Evolutionary conservation across 2,888 invertebrate species (phyloP).

Genomic region (Folsomia manolachei): DNA sequence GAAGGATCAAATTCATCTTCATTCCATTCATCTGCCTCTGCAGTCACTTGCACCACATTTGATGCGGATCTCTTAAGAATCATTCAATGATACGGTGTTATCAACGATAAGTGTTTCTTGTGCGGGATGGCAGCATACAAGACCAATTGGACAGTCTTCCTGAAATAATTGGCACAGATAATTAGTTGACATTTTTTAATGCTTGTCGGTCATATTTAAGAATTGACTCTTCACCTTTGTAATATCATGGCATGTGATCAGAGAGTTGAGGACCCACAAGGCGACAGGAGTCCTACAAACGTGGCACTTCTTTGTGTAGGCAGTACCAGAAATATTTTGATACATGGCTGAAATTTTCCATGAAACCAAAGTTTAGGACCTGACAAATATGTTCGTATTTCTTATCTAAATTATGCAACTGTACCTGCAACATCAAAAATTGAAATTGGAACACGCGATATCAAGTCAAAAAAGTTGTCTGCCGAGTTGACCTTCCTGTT

Average conservation of each 20-base stretch:
- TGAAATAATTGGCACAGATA: slow-evolving; percentile 17
- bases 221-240: slow-evolving; percentile 31
- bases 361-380: no score
- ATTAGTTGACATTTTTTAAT: not conserved
- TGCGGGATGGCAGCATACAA: slow-evolving; percentile 32
- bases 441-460: not conserved
- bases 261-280: slow-evolving; percentile 36
- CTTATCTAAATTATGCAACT: not conserved
- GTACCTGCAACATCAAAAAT: not conserved
- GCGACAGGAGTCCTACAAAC: slow-evolving; percentile 41
- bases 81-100: no score
- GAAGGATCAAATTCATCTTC: not conserved
- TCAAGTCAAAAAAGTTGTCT: slow-evolving; percentile 9
- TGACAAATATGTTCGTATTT: not conserved
- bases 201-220: slow-evolving; percentile 8
- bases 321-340: slow-evolving; percentile 35
- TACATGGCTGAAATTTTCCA: slow-evolving; percentile 39
- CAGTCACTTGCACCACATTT: not conserved
- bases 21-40: not conserved
- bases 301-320: slow-evolving; percentile 28
- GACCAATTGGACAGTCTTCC: slow-evolving; percentile 41
- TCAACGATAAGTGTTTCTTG: slow-evolving; percentile 10
- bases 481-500: not conserved
- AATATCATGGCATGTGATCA: slow-evolving; percentile 37
- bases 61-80: not conserved